Conservation (phyloP, 2,888 invertebrate genomes). For the Aleiodes alternator region DNA sequence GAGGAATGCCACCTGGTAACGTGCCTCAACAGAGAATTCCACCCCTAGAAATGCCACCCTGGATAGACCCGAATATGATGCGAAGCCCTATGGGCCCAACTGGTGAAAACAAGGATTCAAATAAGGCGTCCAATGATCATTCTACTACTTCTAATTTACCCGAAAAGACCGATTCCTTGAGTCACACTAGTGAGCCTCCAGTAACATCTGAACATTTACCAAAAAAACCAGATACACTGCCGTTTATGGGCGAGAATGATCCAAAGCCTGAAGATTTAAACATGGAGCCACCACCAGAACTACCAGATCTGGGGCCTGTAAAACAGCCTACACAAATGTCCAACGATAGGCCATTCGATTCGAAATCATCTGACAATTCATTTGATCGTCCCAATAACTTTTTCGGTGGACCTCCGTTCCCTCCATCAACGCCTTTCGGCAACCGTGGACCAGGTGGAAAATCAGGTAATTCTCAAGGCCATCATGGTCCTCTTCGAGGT, state of each 20-base stretch:
- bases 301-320: conserved; percentile 68
- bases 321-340: conserved; percentile 21
- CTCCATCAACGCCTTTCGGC: conserved; percentile 35
- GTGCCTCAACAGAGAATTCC: conserved; percentile 41
- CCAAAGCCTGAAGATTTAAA: conserved; percentile 70
- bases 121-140: neutral
- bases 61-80: conserved; percentile 57
- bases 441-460: conserved; percentile 37
- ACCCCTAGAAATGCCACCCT: conserved; percentile 61
- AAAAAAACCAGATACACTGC: conserved; percentile 64
- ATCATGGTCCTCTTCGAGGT: conserved; percentile 31
- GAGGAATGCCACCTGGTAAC: conserved; percentile 32
- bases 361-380: conserved; percentile 42
- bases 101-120: conserved; percentile 20
- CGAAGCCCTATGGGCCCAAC: conserved; percentile 4
- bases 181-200: conserved; percentile 23
- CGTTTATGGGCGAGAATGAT: conserved; percentile 72
- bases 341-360: conserved; percentile 41
- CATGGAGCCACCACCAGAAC: conserved; percentile 71
- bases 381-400: conserved; percentile 47
- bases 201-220: neutral
- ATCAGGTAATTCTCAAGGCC: conserved; percentile 23
- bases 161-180: conserved; percentile 1
- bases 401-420: conserved; percentile 45
- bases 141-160: neutral